phyloP scores from a whole-genome alignment of 2,888 invertebrate genomes.

The Parnassius smintheus region DNA sequence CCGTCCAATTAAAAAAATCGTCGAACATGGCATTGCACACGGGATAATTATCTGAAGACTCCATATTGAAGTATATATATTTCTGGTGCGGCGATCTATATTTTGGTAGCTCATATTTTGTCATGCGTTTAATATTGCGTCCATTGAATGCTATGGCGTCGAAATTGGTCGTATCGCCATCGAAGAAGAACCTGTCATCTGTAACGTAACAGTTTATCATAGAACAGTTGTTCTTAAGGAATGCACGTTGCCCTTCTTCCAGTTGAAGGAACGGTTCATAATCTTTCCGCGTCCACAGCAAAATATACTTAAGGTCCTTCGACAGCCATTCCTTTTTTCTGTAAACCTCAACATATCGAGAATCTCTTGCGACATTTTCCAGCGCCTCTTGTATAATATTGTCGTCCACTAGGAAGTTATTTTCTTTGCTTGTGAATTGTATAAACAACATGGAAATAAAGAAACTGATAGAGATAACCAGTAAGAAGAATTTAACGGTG shows the following conservation, averaged over 20 bases:
- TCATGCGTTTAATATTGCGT: slow-evolving; percentile 40
- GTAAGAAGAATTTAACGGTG: slow-evolving; percentile 45
- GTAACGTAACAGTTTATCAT: slow-evolving; percentile 62
- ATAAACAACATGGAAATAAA: slow-evolving; percentile 49
- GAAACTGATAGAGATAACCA: slow-evolving; percentile 48
- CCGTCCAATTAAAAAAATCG: slow-evolving; percentile 68
- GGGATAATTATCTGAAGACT: slow-evolving; percentile 65
- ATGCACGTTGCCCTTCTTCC: slow-evolving; percentile 49
- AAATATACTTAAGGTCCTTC: slow-evolving; percentile 56
- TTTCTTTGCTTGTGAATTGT: slow-evolving; percentile 39
- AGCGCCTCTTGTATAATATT: slow-evolving; percentile 52
- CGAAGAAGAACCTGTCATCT: slow-evolving; percentile 45
- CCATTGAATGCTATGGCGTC: slow-evolving; percentile 67
- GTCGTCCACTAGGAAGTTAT: slow-evolving; percentile 35
- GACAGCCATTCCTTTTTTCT: slow-evolving; percentile 48
- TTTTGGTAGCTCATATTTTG: slow-evolving; percentile 42
- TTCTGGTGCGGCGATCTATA: slow-evolving; percentile 54
- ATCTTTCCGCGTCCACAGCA: slow-evolving; percentile 56
- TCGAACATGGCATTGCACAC: slow-evolving; percentile 40
- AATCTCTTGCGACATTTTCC: slow-evolving; percentile 53
- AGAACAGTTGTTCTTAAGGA: slow-evolving; percentile 61
- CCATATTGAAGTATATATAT: slow-evolving; percentile 65
- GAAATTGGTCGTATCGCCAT: slow-evolving; percentile 51
- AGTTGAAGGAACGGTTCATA: slow-evolving; percentile 56
- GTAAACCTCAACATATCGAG: slow-evolving; percentile 57